Evolutionary conservation across 2,888 invertebrate genomes (phyloP).

Genomic region (Auanema sp.): DNA sequence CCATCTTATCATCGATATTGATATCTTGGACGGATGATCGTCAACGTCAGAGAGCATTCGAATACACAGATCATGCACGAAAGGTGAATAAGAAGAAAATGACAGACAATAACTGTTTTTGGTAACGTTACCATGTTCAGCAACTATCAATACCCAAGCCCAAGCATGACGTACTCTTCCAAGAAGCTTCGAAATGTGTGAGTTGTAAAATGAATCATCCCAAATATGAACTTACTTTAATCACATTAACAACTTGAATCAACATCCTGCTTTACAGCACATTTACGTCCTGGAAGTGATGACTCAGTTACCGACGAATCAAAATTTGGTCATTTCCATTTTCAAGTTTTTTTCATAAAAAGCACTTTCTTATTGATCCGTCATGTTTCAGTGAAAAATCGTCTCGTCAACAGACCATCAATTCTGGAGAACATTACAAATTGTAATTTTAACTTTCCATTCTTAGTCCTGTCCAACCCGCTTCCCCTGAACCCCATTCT

Average conservation of each 20-base stretch:
- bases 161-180: conserved; percentile 11
- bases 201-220: not conserved
- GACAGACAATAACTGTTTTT: not conserved
- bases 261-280: conserved; percentile 2
- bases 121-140: not conserved
- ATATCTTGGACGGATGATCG: no score
- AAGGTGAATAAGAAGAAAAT: not conserved
- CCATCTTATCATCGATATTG: no score
- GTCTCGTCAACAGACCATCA: conserved; percentile 21
- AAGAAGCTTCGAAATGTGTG: conserved; percentile 17
- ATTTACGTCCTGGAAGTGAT: conserved; percentile 15
- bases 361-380: not conserved
- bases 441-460: not conserved
- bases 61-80: not conserved
- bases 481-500: no score
- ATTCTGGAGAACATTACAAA: conserved; percentile 11
- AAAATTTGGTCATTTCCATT: conserved; percentile 15
- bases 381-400: conserved; percentile 17
- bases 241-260: not conserved
- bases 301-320: conserved; percentile 18
- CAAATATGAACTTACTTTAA: no score
- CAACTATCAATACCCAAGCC: conserved; percentile 10
- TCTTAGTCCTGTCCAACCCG: no score
- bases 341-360: conserved; percentile 5
- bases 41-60: no score